Evolutionary conservation across 1,140 invertebrate species (phyloP).

Genomic region (Muscidifurax raptorellus): DNA sequence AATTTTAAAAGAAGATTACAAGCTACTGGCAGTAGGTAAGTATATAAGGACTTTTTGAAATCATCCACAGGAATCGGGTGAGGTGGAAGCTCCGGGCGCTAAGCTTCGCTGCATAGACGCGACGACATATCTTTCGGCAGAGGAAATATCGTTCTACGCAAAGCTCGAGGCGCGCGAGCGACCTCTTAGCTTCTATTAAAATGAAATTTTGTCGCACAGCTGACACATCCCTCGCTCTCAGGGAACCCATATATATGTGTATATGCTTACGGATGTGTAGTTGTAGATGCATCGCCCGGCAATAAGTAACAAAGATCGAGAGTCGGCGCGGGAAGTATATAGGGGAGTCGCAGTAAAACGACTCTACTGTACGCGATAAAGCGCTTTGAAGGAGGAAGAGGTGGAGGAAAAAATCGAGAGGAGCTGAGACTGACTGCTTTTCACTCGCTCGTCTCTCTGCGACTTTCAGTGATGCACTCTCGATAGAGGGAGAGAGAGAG

Average conservation of each 20-base stretch:
- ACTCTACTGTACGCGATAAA: neutral
- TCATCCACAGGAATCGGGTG: slow-evolving; percentile 8
- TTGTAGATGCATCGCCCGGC: neutral
- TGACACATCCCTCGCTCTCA: slow-evolving; percentile 21
- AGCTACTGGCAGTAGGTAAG: too few species aligned
- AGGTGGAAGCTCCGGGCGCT: neutral
- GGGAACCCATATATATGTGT: neutral
- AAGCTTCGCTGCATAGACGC: neutral
- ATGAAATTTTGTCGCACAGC: slow-evolving; percentile 27
- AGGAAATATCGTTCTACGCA: slow-evolving; percentile 35
- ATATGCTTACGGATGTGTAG: neutral
- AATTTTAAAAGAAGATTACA: slow-evolving; percentile 22
- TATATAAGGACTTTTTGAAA: slow-evolving; percentile 29
- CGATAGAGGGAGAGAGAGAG: too few species aligned
- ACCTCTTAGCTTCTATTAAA: slow-evolving; percentile 46
- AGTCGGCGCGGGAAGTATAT: neutral
- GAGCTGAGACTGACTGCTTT: neutral
- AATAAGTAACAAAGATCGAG: neutral
- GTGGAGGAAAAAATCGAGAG: neutral
- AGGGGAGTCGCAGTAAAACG: neutral
- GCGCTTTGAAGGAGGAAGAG: neutral
- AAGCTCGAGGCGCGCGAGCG: slow-evolving; percentile 8
- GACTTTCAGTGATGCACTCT: neutral
- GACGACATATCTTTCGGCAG: slow-evolving; percentile 15
- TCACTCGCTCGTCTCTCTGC: too few species aligned